Percentiles rank a stretch among this genome's conserved stretches.
phyloP scores from a whole-genome alignment of 2,113 vertebrate species.

The Formicarius rufipectus region DNA sequence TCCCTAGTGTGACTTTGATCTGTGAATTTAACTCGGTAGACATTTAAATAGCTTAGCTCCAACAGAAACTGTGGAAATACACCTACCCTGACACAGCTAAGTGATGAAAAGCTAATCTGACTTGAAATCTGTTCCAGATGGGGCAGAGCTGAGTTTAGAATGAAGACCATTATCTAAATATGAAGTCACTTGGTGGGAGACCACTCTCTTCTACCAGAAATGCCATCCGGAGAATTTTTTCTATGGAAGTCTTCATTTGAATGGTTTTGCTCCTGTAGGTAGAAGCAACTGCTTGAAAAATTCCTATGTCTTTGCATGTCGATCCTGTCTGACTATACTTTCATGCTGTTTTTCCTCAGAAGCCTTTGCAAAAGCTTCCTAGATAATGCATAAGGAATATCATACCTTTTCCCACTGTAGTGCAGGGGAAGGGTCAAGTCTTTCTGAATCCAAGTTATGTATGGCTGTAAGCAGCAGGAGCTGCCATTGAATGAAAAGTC shows the following conservation, averaged over 20 bases:
- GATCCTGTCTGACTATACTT: not conserved
- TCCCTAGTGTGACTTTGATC: not conserved
- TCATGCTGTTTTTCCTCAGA: not conserved
- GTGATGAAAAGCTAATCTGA: not conserved
- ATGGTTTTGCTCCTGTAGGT: not conserved
- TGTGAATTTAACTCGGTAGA: not conserved
- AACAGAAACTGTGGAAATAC: not conserved
- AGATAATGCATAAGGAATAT: not conserved
- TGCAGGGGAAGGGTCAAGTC: not conserved
- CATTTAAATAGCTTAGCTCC: not conserved
- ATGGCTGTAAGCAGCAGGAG: not conserved
- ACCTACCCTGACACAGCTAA: not conserved
- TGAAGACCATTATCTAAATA: not conserved
- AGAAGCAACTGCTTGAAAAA: not conserved
- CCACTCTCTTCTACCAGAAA: not conserved
- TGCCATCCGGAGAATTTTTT: not conserved
- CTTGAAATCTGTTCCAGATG: not conserved
- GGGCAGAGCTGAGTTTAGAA: not conserved
- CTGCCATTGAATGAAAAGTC: fast-evolving
- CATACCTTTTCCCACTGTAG: not conserved
- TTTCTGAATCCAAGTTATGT: not conserved
- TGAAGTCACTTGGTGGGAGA: not conserved
- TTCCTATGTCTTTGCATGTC: not conserved
- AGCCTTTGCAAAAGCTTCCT: not conserved
- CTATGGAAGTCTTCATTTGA: not conserved